A percentile compares a stretch with the other conserved stretches of the same genome.
phyloP scores from a whole-genome alignment of 1,140 invertebrate species.

The Choristoneura fumiferana region DNA sequence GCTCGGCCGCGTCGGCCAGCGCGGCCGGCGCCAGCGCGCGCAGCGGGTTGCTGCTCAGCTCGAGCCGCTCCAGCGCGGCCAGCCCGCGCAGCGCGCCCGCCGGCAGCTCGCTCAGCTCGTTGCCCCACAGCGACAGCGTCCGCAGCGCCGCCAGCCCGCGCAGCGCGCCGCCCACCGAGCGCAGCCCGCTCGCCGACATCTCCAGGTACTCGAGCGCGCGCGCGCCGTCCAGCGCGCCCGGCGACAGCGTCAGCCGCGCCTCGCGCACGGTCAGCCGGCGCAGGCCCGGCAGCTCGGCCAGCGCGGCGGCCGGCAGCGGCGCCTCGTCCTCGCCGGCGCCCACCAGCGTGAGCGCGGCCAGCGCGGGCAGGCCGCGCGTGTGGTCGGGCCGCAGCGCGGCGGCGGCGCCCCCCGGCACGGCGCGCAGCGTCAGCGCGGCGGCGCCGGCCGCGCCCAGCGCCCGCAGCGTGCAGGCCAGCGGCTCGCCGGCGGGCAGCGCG shows the following conservation, averaged over 20 bases:
- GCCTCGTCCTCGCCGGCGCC: not conserved
- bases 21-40: not conserved
- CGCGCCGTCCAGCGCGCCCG: not conserved
- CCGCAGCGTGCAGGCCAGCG: not conserved
- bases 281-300: not conserved
- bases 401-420: not conserved
- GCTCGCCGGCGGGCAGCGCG: not conserved
- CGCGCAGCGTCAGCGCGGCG: not conserved
- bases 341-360: not conserved
- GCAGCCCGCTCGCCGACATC: not conserved
- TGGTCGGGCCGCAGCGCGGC: not conserved
- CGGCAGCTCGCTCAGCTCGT: not conserved
- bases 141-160: not conserved
- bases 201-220: not conserved
- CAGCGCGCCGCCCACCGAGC: not conserved
- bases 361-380: not conserved
- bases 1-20: not conserved
- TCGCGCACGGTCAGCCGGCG: constrained; percentile 1
- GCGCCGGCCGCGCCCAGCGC: not conserved
- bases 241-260: not conserved
- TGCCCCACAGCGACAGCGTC: not conserved
- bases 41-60: not conserved
- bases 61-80: not conserved
- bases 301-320: not conserved
- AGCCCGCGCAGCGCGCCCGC: not conserved